A percentile compares a stretch with the other conserved stretches of the same genome.
phyloP scores from a whole-genome alignment of 2,113 vertebrate species.

The Lepus americanus region DNA sequence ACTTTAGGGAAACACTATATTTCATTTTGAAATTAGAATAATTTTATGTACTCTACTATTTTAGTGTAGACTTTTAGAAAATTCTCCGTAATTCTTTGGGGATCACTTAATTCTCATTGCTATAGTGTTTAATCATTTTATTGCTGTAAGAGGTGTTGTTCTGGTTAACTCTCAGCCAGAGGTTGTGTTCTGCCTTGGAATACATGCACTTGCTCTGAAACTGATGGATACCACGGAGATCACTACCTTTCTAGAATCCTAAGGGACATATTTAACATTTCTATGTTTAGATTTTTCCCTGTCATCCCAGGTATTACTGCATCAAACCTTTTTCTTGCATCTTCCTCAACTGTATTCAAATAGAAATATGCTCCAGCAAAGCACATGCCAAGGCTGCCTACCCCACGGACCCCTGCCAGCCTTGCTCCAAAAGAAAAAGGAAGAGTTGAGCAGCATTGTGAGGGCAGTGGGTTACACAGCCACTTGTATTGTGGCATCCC shows the following conservation, averaged over 20 bases:
- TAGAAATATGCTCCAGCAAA: not conserved
- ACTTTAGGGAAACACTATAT: not conserved
- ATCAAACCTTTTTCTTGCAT: not conserved
- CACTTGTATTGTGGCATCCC: too few species aligned
- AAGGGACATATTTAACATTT: not conserved
- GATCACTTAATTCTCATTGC: not conserved
- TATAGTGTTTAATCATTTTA: constrained; percentile 5
- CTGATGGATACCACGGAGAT: not conserved
- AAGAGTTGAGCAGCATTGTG: too few species aligned
- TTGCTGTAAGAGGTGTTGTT: not conserved
- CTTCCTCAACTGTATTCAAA: not conserved
- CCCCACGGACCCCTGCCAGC: not conserved
- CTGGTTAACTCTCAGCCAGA: not conserved
- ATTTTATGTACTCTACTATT: not conserved
- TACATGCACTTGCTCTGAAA: not conserved
- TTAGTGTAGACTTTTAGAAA: not conserved
- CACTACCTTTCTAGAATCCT: not conserved
- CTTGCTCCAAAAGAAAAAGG: not conserved
- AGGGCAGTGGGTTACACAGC: too few species aligned
- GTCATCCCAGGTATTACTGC: not conserved
- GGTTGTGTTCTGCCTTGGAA: not conserved
- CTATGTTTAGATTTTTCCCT: not conserved
- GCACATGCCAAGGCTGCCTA: not conserved
- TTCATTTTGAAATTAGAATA: not conserved
- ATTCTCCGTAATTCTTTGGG: not conserved